Percentiles rank a stretch among this genome's conserved stretches.
These are phyloP conservation scores for Chloroceryle aenea DNA, from an alignment of 2,113 vertebrate genomes.

Conservation along the genomic window DNA sequence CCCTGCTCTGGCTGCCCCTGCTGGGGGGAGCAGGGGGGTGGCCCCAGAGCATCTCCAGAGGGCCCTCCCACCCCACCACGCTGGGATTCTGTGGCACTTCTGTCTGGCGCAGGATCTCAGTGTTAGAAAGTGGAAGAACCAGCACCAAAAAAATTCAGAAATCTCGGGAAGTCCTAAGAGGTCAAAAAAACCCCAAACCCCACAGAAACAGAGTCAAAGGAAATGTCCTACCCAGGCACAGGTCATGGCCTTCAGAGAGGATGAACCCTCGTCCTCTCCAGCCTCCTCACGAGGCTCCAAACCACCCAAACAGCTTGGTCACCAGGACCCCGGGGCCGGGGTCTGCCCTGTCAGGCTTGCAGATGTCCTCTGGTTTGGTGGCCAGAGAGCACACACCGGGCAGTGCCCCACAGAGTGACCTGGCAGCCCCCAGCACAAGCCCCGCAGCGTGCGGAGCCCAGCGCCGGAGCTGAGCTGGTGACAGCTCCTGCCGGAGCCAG, in stretches of 20 bases:
- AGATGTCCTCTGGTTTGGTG: background rate
- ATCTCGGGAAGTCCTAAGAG: background rate
- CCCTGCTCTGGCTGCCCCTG: no score
- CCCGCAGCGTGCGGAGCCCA: background rate
- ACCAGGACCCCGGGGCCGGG: background rate
- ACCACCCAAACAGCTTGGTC: fast-evolving
- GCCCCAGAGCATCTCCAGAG: no score
- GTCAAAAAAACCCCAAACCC: background rate
- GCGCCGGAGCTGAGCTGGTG: background rate
- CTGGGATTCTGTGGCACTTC: background rate
- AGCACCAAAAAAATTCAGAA: background rate
- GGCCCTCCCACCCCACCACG: no score
- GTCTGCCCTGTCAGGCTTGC: background rate
- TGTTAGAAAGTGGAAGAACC: background rate
- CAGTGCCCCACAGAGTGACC: background rate
- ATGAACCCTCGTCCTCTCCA: background rate
- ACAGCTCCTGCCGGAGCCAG: background rate
- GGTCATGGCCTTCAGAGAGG: background rate
- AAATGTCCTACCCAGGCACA: fast-evolving
- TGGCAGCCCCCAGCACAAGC: background rate
- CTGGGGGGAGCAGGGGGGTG: no score
- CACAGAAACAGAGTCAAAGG: background rate
- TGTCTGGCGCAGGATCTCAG: background rate
- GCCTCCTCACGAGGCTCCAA: background rate
- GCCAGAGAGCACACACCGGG: background rate